Evolutionary conservation across 2,797 vertebrate species (phyloP).

Genomic region (Neosilurus hyrtlii): DNA sequence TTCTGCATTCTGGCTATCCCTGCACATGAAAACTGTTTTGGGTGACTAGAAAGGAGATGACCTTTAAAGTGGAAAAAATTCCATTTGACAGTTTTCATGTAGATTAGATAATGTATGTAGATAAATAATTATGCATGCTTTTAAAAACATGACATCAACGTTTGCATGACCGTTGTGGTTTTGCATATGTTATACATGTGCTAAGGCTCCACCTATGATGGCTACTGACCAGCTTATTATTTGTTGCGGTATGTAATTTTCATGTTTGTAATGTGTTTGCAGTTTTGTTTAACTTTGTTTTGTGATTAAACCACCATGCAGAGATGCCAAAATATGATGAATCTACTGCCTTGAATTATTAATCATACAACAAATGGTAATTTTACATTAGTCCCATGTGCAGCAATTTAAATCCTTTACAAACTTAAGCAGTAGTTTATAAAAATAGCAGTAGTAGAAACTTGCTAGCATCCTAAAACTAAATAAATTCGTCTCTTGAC

Average conservation of each 20-base stretch:
- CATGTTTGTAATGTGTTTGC: not conserved
- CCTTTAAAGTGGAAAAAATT: not conserved
- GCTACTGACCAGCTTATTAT: conserved; percentile 14
- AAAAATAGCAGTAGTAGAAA: no score
- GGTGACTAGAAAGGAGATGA: not conserved
- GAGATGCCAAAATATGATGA: not conserved
- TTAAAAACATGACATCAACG: not conserved
- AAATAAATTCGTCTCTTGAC: no score
- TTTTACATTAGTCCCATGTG: not conserved
- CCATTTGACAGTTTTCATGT: not conserved
- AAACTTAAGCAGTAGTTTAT: not conserved
- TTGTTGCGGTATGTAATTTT: not conserved
- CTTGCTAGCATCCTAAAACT: no score
- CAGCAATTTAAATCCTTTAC: not conserved
- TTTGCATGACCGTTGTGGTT: conserved; percentile 19
- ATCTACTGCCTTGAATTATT: not conserved
- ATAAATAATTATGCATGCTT: not conserved
- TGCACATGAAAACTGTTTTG: not conserved
- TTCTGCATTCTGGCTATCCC: not conserved
- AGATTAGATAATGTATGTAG: not conserved
- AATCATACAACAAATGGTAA: not conserved
- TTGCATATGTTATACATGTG: conserved; percentile 29
- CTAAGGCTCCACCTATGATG: not conserved
- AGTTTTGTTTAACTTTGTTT: not conserved
- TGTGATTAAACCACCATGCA: not conserved